Percentiles rank a stretch among this genome's conserved stretches.
These are phyloP conservation scores for Ploceus nigricollis DNA, from an alignment of 2,113 vertebrate genomes.

Conservation along the genomic window DNA sequence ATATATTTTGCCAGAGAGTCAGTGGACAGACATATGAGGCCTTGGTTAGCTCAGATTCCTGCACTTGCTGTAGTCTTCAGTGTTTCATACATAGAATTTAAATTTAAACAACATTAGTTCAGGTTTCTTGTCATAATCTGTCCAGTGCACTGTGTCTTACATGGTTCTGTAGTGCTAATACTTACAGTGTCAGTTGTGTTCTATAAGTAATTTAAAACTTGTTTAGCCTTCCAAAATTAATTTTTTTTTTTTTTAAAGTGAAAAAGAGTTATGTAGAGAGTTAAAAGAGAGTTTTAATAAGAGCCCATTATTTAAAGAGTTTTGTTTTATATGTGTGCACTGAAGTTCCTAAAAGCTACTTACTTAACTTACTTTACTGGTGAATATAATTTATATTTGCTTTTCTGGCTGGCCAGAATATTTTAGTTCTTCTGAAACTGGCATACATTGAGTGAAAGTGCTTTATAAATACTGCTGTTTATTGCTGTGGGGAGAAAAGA, in stretches of 20 bases:
- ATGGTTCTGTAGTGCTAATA: background rate
- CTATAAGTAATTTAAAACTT: background rate
- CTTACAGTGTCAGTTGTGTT: background rate
- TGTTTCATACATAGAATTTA: background rate
- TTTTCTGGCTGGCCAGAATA: background rate
- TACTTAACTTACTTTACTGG: rapidly evolving
- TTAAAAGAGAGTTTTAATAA: background rate
- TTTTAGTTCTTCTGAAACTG: background rate
- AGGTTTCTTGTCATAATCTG: background rate
- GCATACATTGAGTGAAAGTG: background rate
- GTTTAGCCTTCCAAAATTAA: background rate
- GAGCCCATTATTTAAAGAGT: background rate
- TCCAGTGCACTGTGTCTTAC: background rate
- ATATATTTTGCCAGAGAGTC: background rate
- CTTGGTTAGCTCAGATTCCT: background rate
- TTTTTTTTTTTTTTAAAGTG: background rate
- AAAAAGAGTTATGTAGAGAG: background rate
- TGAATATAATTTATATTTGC: background rate
- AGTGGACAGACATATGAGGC: background rate
- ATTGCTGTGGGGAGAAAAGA: background rate
- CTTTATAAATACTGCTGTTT: background rate
- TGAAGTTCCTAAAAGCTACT: background rate
- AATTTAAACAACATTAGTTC: background rate
- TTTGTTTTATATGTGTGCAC: background rate
- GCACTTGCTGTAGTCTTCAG: background rate